Conservation (phyloP, 2,113 vertebrate species). For the Sus scrofa region DNA sequence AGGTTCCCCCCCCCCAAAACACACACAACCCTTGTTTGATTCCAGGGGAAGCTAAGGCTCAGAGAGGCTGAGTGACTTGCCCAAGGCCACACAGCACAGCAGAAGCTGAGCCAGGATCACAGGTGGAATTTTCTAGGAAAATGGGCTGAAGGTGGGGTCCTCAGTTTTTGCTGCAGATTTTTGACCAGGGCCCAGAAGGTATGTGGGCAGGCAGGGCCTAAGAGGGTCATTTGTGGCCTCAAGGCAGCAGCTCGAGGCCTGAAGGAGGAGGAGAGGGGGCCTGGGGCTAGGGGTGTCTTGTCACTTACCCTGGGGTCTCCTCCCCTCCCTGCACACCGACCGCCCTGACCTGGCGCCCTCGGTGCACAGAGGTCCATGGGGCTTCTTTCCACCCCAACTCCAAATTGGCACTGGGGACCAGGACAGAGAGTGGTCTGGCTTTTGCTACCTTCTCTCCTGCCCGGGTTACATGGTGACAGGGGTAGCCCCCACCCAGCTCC, state of each 20-base stretch:
- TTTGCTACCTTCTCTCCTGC: not conserved
- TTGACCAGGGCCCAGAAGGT: not conserved
- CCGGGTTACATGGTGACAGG: not conserved
- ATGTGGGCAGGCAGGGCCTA: not conserved
- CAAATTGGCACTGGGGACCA: not conserved
- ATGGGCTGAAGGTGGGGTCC: not conserved
- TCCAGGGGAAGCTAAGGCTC: not conserved
- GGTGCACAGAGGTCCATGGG: not conserved
- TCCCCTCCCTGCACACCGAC: not conserved
- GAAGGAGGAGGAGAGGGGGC: not conserved
- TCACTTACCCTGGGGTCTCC: not conserved
- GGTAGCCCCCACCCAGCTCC: not conserved
- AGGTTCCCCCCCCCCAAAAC: not conserved
- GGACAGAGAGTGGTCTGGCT: not conserved
- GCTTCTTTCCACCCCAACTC: not conserved
- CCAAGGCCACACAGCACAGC: not conserved
- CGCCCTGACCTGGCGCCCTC: not conserved
- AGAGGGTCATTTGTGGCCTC: not conserved
- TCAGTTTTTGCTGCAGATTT: not conserved
- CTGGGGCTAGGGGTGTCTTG: not conserved
- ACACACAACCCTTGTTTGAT: not conserved
- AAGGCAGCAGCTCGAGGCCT: no score
- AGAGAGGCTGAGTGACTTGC: not conserved
- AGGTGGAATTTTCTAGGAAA: not conserved
- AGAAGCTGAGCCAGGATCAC: not conserved